Base-by-base conservation (phyloP, 2,113 vertebrate genomes). In the Choloepus hoffmanni region DNA sequence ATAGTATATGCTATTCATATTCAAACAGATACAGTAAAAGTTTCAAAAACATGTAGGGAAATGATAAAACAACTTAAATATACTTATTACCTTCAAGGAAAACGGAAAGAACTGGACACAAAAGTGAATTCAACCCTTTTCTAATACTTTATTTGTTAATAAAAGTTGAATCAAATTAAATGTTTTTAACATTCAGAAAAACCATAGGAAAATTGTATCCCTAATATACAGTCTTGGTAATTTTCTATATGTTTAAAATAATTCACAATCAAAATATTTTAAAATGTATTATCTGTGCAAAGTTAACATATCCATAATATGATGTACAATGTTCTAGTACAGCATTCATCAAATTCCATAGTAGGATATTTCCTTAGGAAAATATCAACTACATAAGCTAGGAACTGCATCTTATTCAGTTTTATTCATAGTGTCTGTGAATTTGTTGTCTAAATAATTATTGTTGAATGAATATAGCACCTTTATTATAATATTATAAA, bases 401-500 rank as follows among this genome's bases (percentile, higher is more conserved):
- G 26, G 13, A 23, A 63, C 14, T 76, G 26, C 60, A 82, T 68
- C 13, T 81, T 60, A 13, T 74, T 89, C 18, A 63, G n/a, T 53
- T 30, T 63, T 83, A 62, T 76, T 16, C 12, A 63, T 30, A 77
- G 40, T 67, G 26, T 40, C n/a, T 83, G 36, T 89, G 33, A 87
- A 83, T 28, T 91, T 78, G 89, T 79, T 65, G 21, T 13, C 7
- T 45, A 86, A 89, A 33, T 67, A 81, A 74, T 81, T 68, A 23
- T 73, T 95, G 28, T 43, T 85, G 33, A 85, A 36, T 90, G 21
- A 86, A 24, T 33, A 21, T 68, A 77, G 40, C 2, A 65, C 36
- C 24, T 62, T 95, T 65, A 78, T 63, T 45, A 19, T 81, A 89
- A 78, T 68, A 28, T 81, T 81, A 60, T 18, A 82, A 85, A 81